Evolutionary conservation across 2,113 vertebrate genomes (phyloP), one percentile per base, ranked within the genome.

Genomic region (Setophaga petechia): DNA sequence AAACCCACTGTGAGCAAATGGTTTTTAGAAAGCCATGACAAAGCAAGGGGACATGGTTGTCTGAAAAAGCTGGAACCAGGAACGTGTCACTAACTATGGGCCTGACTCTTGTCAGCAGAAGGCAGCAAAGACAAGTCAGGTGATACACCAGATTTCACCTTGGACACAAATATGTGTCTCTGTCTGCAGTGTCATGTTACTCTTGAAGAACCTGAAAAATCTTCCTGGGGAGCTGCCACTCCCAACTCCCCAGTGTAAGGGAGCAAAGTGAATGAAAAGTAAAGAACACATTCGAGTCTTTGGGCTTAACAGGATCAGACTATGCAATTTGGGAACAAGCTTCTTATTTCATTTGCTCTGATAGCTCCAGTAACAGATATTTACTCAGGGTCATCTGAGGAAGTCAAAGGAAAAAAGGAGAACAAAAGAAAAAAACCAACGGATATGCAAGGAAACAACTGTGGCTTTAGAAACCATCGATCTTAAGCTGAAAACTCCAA

Each of bases 351-450:
- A 37, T 66, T 66, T 71, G 5, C 37, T 84, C 46, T 47, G 37
- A 49, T 58, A 87, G 27, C 37, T 84, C 28, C n/a, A 74, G 28
- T 63, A 46, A 58, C 3, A 74, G 10, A 33, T 73, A 89, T 52
- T 78, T 88, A 37, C 15, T 58, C 55, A 58, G 9, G 19, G 13
- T 59, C 17, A 21, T 84, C 24, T 62, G 19, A 33, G 28, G n/a
- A 71, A 84, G 19, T 2, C 57, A 66, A 81, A 76, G 8, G 11
- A 28, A 88, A 68, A 91, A 67, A 5, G 2, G 65, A 46, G 27
- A 62, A 31, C 18, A 62, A 51, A 51, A 15, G 1, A 6, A 39
- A 47, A 62, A 2, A 58, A 2, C 3, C 2, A 30, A 3, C 8
- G 0, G 0, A 65, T 33, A 76, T 31, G 15, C 37, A 66, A 74